Base-by-base conservation (phyloP, 2,888 invertebrate species). In the Cynaeus angustus region DNA sequence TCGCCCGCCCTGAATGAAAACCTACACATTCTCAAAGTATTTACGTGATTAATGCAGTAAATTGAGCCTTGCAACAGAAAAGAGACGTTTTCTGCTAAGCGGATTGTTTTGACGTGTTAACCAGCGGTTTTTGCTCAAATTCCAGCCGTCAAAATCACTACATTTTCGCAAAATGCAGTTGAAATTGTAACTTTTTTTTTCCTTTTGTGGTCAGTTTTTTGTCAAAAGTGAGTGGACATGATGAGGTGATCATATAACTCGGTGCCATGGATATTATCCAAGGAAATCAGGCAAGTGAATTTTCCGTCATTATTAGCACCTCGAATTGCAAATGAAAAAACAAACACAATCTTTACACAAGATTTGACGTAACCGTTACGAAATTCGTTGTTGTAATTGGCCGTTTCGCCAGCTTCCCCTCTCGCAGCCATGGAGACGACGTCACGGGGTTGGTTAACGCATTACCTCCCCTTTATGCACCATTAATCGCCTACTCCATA, bases 11-110 rank as follows among this genome's bases (percentile, higher is more conserved):
- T 85, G 84, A 85, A 85, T 85, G 85, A 85, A 85, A 84, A 83
- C 85, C 85, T 83, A 85, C 85, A 84, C 85, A 83, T 83, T 84
- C 83, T 82, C 81, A 78, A 81, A 82, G 83, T 84, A 84, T 85
- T 84, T 84, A 84, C 83, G 83, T 84, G 85, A 85, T 85, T 85
- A 85, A 85, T 85, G 82, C 85, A 85, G 84, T 83, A 83, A 85
- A 85, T 84, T 84, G 84, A 85, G 80, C 79, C 84, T 81, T 83
- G 83, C 81, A 81, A 80, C 80, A 78, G 79, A 81, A 81, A 79
- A 77, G 78, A 81, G 80, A 80, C 79, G 80, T 78, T 80, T 79
- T 78, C 75, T 77, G 75, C 66, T 72, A 69, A 72, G 74, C 75
- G 72, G 61, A 69, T 67, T 62, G 52, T 64, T 58, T 55, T 38